A percentile compares a stretch with the other conserved stretches of the same genome.
Evolutionary conservation across 2,888 invertebrate species (phyloP).

Genomic region (Brachylomia viminalis): DNA sequence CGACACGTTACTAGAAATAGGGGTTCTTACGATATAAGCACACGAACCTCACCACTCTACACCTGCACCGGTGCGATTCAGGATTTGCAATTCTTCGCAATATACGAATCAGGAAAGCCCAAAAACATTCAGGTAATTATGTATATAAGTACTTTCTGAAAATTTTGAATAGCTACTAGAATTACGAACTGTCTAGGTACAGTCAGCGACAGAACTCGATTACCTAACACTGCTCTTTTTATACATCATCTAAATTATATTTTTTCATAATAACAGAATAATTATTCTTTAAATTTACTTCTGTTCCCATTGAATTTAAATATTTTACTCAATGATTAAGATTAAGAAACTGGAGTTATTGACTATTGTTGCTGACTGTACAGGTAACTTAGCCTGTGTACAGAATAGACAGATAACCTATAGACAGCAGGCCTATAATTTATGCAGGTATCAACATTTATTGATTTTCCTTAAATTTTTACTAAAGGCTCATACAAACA

Average conservation of each 20-base stretch:
- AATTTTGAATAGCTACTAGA: too few species aligned
- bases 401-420: background rate
- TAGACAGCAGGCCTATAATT: background rate
- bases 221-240: too few species aligned
- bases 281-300: background rate
- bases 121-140: background rate
- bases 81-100: background rate
- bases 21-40: background rate
- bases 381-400: background rate
- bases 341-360: background rate
- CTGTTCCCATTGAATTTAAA: background rate
- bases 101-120: background rate
- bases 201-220: too few species aligned
- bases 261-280: background rate
- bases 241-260: too few species aligned
- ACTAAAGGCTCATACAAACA: too few species aligned
- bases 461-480: constrained; percentile 15
- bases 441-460: constrained; percentile 2
- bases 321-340: too few species aligned
- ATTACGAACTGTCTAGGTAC: background rate
- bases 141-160: background rate
- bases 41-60: background rate
- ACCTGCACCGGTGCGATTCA: background rate
- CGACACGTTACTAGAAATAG: background rate
- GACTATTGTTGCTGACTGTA: background rate